A percentile compares a stretch with the other conserved stretches of the same genome.
Evolutionary conservation across 1,140 invertebrate species (phyloP).

Genomic region (Drosophila ironensis): DNA sequence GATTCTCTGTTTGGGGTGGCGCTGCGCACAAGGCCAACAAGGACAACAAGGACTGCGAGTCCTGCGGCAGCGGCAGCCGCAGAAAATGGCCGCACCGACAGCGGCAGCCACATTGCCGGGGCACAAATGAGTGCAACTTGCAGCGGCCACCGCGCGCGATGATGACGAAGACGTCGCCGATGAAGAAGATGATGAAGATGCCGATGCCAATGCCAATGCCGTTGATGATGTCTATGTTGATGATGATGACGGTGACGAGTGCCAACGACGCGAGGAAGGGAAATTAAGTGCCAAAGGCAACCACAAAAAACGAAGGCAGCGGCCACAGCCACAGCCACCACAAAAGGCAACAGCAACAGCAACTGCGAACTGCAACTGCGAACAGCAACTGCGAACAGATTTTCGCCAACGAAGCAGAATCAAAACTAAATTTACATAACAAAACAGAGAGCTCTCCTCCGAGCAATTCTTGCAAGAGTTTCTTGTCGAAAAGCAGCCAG

Average conservation of each 20-base stretch:
- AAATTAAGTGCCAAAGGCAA: conserved; percentile 60
- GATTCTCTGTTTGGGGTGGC: not conserved
- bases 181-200: not conserved
- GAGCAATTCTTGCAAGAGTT: too few relatives aligned
- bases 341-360: conserved; percentile 18
- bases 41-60: not conserved
- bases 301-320: too few relatives aligned
- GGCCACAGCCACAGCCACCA: too few relatives aligned
- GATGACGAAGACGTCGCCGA: conserved; percentile 3
- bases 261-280: conserved; percentile 22
- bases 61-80: conserved; percentile 4
- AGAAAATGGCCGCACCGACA: conserved; percentile 45
- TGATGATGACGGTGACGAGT: too few relatives aligned
- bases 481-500: conserved; percentile 1
- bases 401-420: too few relatives aligned
- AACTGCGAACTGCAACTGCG: conserved; percentile 13
- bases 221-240: too few relatives aligned
- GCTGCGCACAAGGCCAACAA: too few relatives aligned
- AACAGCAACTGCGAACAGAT: conserved; percentile 1
- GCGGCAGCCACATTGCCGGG: conserved; percentile 3
- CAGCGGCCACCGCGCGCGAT: too few relatives aligned
- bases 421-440: conserved; percentile 6
- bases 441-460: too few relatives aligned
- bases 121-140: conserved; percentile 22
- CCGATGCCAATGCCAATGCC: conserved; percentile 8